These are phyloP conservation scores for Cataglyphis albicans DNA, from an alignment of 2,888 invertebrate species.

Conservation along the genomic window DNA sequence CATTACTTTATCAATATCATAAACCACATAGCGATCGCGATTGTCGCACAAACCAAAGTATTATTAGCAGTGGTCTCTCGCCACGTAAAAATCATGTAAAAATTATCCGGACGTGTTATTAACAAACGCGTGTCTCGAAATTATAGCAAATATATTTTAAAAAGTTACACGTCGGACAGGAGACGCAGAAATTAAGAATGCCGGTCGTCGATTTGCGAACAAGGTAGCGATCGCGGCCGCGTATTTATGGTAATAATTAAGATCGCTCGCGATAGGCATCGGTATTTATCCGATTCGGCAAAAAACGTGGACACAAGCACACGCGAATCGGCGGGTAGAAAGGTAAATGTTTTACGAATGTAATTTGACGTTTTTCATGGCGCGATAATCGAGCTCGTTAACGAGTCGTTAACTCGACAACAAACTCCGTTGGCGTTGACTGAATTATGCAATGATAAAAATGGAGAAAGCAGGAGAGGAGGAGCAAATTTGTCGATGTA, in stretches of 20 bases:
- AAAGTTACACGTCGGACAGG: neutral
- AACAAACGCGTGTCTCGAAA: slow-evolving; percentile 21
- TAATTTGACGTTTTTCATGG: slow-evolving; percentile 13
- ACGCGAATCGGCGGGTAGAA: slow-evolving; percentile 22
- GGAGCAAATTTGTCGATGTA: slow-evolving; percentile 38
- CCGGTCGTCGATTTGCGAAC: slow-evolving; percentile 36
- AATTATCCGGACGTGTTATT: slow-evolving; percentile 27
- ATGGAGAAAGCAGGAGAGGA: neutral
- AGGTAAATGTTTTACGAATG: slow-evolving; percentile 38
- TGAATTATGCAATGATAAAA: slow-evolving; percentile 38
- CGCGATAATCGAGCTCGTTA: slow-evolving; percentile 54
- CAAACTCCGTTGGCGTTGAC: slow-evolving; percentile 16
- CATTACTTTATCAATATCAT: slow-evolving; percentile 23
- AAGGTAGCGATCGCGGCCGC: slow-evolving; percentile 34
- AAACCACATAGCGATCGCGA: slow-evolving; percentile 17
- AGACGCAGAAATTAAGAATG: slow-evolving; percentile 1
- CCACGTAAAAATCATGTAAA: neutral
- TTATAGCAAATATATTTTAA: slow-evolving; percentile 23
- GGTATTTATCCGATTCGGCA: slow-evolving; percentile 52
- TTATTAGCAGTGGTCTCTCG: slow-evolving; percentile 35
- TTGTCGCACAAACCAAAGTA: neutral
- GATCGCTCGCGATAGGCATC: slow-evolving; percentile 55
- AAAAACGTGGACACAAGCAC: slow-evolving; percentile 33
- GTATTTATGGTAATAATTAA: slow-evolving; percentile 54
- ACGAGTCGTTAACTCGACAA: slow-evolving; percentile 48